phyloP scores from a whole-genome alignment of 2,113 vertebrate genomes.

The Chionodraco myersi region DNA sequence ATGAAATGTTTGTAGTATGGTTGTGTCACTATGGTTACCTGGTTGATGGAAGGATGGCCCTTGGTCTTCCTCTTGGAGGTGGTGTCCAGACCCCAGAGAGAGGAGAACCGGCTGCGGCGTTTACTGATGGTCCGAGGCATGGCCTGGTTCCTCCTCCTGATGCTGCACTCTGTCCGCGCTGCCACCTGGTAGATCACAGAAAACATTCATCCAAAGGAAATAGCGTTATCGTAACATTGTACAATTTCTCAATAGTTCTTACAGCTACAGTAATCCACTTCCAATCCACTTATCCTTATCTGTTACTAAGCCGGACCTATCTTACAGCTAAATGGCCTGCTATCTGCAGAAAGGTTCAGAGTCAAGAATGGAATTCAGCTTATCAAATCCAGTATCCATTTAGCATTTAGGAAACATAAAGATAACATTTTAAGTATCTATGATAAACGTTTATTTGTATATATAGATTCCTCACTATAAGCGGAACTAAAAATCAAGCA shows the following conservation, averaged over 20 bases:
- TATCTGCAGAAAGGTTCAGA: not conserved
- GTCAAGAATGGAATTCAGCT: not conserved
- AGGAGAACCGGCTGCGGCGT: slow-evolving; percentile 95
- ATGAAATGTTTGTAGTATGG: not conserved
- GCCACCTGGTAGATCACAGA: slow-evolving; percentile 85
- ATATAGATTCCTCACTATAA: no score
- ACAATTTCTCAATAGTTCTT: not conserved
- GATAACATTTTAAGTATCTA: no score
- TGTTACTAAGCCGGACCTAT: not conserved
- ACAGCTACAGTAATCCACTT: not conserved
- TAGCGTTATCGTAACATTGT: no score
- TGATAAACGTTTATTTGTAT: no score
- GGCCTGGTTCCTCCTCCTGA: slow-evolving; percentile 90
- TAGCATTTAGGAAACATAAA: not conserved
- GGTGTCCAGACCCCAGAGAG: slow-evolving; percentile 97
- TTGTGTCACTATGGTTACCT: slow-evolving; percentile 79
- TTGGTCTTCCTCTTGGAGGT: slow-evolving; percentile 93
- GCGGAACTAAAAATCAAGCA: no score
- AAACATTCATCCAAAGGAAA: not conserved
- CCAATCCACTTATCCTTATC: not conserved
- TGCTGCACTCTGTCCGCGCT: slow-evolving; percentile 89
- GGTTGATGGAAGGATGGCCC: slow-evolving; percentile 92
- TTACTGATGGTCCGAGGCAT: slow-evolving; percentile 93
- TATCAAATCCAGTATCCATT: not conserved
- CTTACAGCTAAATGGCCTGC: not conserved